Percentiles rank a stretch among this genome's conserved stretches.
Evolutionary conservation across 2,888 invertebrate species (phyloP).

Genomic region (Eupithecia inturbata): DNA sequence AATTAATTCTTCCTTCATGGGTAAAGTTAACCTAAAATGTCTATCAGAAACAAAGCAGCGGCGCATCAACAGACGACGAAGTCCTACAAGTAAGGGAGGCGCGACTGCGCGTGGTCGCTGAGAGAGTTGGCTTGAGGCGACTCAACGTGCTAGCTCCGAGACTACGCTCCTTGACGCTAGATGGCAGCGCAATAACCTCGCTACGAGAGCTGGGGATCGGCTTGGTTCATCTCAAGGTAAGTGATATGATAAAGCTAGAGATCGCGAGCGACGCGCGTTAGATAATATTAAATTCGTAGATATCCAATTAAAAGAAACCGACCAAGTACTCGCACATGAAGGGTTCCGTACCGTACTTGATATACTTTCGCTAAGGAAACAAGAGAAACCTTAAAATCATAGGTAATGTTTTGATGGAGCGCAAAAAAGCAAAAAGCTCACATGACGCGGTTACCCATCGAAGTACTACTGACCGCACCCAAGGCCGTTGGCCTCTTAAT

Average conservation of each 20-base stretch:
- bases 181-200: conserved; percentile 87
- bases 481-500: no score
- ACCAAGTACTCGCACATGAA: no score
- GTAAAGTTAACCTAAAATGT: not conserved
- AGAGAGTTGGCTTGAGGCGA: conserved; percentile 86
- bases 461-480: no score
- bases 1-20: not conserved
- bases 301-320: no score
- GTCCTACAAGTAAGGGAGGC: conserved; percentile 81
- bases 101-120: conserved; percentile 86
- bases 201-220: conserved; percentile 88
- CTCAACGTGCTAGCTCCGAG: conserved; percentile 86
- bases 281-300: no score
- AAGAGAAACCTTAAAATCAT: no score
- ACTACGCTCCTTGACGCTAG: conserved; percentile 85
- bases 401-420: no score
- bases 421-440: no score
- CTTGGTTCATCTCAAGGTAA: conserved; percentile 59
- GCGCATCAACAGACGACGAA: conserved; percentile 72
- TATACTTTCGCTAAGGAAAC: no score
- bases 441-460: no score
- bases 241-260: not conserved
- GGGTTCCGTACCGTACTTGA: no score
- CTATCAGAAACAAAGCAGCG: conserved; percentile 78
- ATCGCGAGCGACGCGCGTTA: no score